phyloP scores from a whole-genome alignment of 2,113 vertebrate genomes.

The Oncorhynchus clarkii region DNA sequence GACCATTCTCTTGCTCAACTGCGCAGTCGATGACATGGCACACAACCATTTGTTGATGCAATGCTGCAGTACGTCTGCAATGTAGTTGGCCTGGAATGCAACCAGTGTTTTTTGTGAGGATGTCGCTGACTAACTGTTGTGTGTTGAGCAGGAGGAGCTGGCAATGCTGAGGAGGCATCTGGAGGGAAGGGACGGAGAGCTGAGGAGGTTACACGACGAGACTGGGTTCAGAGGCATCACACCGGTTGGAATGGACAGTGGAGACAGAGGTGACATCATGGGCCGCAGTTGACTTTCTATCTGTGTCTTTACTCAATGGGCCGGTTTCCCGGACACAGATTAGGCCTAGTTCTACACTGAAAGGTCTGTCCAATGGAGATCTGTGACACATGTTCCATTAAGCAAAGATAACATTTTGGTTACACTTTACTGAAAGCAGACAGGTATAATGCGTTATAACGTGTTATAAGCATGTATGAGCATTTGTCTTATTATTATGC shows the following conservation, averaged over 20 bases:
- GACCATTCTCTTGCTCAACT: no score
- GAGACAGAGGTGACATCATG: constrained; percentile 81
- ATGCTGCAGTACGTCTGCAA: not conserved
- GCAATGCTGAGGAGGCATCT: constrained; percentile 82
- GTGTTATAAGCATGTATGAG: not conserved
- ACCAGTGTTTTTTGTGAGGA: constrained; percentile 3
- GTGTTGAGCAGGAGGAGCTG: constrained; percentile 84
- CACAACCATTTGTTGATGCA: no score
- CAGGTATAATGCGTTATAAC: no score
- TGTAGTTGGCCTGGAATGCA: not conserved
- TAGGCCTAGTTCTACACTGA: no score
- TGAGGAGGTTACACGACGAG: constrained; percentile 84
- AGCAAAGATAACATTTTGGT: no score
- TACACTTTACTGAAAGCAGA: no score
- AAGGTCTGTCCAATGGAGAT: no score
- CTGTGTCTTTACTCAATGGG: not conserved
- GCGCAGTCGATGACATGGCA: no score
- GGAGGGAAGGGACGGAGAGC: constrained; percentile 84
- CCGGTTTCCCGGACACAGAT: not conserved
- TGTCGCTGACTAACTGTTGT: constrained; percentile 38
- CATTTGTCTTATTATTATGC: not conserved
- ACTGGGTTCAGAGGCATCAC: constrained; percentile 71
- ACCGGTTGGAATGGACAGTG: constrained; percentile 70
- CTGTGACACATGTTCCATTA: no score
- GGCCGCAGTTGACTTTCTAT: not conserved